Evolutionary conservation across 2,797 vertebrate genomes (phyloP).

Genomic region (Pseudomugil tenellus): DNA sequence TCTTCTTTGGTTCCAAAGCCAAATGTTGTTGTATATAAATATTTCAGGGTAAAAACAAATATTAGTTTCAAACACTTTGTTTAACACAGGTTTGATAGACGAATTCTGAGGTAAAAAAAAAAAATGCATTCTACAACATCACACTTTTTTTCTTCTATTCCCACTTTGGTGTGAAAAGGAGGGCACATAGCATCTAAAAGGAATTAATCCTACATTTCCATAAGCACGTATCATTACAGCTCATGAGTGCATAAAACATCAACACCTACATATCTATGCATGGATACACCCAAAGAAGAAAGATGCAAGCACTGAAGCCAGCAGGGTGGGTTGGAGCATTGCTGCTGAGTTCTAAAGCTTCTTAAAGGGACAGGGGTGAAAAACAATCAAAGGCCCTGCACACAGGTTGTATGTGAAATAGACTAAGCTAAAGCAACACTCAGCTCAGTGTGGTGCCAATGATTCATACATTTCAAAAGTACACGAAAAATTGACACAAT

Average conservation of each 20-base stretch:
- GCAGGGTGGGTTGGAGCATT: neutral
- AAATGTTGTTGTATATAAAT: neutral
- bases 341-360: constrained; percentile 23
- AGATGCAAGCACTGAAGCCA: neutral
- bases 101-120: neutral
- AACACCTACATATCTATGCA: neutral
- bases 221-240: constrained; percentile 4
- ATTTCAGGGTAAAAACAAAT: neutral
- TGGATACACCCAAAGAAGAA: neutral
- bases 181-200: neutral
- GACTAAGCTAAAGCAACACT: neutral
- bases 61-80: neutral
- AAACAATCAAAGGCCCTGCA: neutral
- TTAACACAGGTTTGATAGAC: neutral
- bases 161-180: neutral
- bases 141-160: neutral
- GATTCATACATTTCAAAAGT: neutral
- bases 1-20: neutral
- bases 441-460: neutral
- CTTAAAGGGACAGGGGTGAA: constrained; percentile 9
- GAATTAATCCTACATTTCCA: neutral
- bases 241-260: neutral
- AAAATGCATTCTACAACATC: neutral
- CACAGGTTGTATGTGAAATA: neutral
- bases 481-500: neutral